Percentiles rank a stretch among this genome's conserved stretches.
Evolutionary conservation across 2,888 invertebrate species (phyloP).

Genomic region (Cordilura impudica): DNA sequence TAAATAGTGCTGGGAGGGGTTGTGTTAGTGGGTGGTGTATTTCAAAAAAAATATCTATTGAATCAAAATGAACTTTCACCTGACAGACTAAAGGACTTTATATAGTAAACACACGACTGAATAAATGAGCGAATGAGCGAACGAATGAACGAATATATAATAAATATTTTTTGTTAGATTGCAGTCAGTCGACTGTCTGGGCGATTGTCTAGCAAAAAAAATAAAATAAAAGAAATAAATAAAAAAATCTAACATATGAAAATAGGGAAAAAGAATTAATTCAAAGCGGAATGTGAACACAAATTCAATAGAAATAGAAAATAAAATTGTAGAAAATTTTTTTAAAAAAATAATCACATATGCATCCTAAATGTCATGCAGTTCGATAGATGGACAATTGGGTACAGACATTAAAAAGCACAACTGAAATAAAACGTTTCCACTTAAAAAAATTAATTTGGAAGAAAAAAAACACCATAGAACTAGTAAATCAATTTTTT

Average conservation of each 20-base stretch:
- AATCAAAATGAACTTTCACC: constrained; percentile 58
- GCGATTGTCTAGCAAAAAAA: constrained; percentile 41
- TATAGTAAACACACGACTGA: background rate
- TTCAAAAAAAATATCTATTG: background rate
- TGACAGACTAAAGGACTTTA: constrained; percentile 41
- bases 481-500: constrained; percentile 7
- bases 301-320: constrained; percentile 49
- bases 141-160: background rate
- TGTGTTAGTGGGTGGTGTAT: background rate
- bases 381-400: background rate
- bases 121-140: background rate
- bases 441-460: constrained; percentile 28
- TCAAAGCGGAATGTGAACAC: constrained; percentile 59
- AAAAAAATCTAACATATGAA: constrained; percentile 35
- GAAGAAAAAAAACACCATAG: constrained; percentile 10
- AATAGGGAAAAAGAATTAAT: constrained; percentile 13
- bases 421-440: background rate
- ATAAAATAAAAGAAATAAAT: constrained; percentile 21
- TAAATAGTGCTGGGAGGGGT: constrained; percentile 19
- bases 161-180: constrained; percentile 6
- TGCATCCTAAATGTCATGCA: too few relatives aligned
- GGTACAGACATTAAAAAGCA: background rate
- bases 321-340: constrained; percentile 29
- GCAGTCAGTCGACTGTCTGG: constrained; percentile 41
- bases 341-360: background rate